Evolutionary conservation across 2,888 invertebrate species (phyloP), one percentile per base, ranked within the genome.

Genomic region (Synanthedon vespiformis): DNA sequence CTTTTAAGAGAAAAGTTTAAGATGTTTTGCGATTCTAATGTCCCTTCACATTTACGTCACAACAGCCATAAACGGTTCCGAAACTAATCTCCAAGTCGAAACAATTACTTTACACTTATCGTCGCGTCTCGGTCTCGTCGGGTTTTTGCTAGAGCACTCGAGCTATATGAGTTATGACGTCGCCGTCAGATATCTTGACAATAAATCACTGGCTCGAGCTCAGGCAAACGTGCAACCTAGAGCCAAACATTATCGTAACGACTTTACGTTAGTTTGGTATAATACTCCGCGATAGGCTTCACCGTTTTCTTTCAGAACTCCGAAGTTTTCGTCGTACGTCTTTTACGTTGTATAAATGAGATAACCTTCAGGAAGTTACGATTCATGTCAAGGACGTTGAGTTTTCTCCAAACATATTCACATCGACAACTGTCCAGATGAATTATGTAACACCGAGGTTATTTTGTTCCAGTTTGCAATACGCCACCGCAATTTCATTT

Each of bases 141-240:
- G 61, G 70, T 76, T 77, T 77, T 77, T 75, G 68, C 59, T 56
- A 52, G 49, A 49, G 27, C 47, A 49, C 60, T 63, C 61, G 55
- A 59, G 58, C 59, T 58, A 59, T 70, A 69, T 77, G 77, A 81
- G 70, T 76, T 81, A 81, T 81, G 77, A 77, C 71, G 68, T 69
- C 64, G 65, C 65, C 68, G 70, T 73, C 70, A 74, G 72, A 70
- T 71, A 74, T 76, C 75, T 71, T 60, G 58, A 61, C 64, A 59
- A 80, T 82, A 80, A 82, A 81, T 81, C 73, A 72, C 64, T 53
- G 53, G 63, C 61, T 59, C 58, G 57, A 54, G 56, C 55, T 48
- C 50, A 48, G 53, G 55, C 53, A 54, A 54, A 49, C 59, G 57
- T 60, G 64, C 62, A 61, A 65, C 68, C 65, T 67, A 61, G 41